phyloP scores from a whole-genome alignment of 1,140 invertebrate genomes.

The Palaemon carinicauda region DNA sequence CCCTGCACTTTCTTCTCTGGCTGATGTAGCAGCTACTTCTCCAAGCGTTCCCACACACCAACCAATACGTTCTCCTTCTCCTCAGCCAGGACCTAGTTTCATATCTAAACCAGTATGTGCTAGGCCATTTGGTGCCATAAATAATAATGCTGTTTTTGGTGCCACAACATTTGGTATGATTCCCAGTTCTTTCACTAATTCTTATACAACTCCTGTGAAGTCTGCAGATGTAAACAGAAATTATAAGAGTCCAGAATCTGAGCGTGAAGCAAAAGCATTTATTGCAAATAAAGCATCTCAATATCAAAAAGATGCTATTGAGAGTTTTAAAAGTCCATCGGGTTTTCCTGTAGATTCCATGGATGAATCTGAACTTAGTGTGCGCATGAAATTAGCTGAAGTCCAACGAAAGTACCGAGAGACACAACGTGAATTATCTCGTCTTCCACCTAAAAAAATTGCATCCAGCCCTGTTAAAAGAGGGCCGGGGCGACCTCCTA shows the following conservation, averaged over 20 bases:
- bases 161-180: background rate
- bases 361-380: constrained; percentile 29
- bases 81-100: background rate
- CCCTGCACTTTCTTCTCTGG: constrained; percentile 38
- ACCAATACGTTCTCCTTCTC: background rate
- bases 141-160: constrained; percentile 14
- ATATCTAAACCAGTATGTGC: background rate
- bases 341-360: constrained; percentile 28
- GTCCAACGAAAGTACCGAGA: constrained; percentile 35
- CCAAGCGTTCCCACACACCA: constrained; percentile 33
- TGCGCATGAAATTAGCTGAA: constrained; percentile 42
- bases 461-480: constrained; percentile 1
- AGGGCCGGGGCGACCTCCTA: constrained; percentile 34
- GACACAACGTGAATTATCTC: constrained; percentile 40
- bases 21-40: constrained; percentile 43
- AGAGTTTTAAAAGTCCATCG: background rate
- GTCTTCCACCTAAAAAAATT: constrained; percentile 16
- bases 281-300: constrained; percentile 39
- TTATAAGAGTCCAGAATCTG: constrained; percentile 43
- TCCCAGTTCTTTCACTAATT: background rate
- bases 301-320: background rate
- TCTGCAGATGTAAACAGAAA: constrained; percentile 25
- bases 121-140: background rate
- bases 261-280: constrained; percentile 43
- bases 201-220: constrained; percentile 19